Evolutionary conservation across 1,140 invertebrate genomes (phyloP), one percentile per base, ranked within the genome.

Genomic region (Drosophila jambulina): DNA sequence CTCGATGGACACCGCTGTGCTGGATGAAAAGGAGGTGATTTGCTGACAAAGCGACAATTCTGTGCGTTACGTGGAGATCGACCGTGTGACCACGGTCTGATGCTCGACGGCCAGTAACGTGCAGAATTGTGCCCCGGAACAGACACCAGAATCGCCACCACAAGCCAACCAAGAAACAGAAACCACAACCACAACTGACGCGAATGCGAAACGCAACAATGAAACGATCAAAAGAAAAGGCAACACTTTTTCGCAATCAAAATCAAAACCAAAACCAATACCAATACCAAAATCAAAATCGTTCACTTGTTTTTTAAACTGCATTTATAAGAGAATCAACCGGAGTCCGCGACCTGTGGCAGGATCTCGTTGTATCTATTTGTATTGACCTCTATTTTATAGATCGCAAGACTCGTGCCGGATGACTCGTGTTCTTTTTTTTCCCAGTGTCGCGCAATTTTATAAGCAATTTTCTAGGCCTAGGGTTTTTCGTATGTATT

Each of bases 11-110:
- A 96, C 96, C 57, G 96, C 96, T 62, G 96, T 96, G 75, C 95
- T 96, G 88, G 96, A 96, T 80, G 96, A 96, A 80, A 97, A 97
- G 93, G 97, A 97, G 93, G 96, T 97, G 93, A 97, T 97, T 95
- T 97, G 97, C 96, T 97, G 97, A 97, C 97, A 97, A 95, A 96
- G 95, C 95, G 96, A 97, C 95, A 96, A 96, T 96, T 97, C 96
- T 95, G 96, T 97, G 93, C 96, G 96, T 93, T 97, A 97, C 94
- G 96, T 97, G 90, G 97, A 97, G 94, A 95, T 97, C 74, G 97
- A 97, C 93, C 95, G 97, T 71, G 97, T 97, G 78, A 97, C 97
- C 80, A 97, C 97, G 59, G 97, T 97, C 94, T 97, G 96, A 97
- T 91, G 68, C 64, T 74, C 59, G 58, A 83, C 78, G 67, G 58